Conservation (phyloP, 2,888 invertebrate genomes). For the Aphodius granarius region DNA sequence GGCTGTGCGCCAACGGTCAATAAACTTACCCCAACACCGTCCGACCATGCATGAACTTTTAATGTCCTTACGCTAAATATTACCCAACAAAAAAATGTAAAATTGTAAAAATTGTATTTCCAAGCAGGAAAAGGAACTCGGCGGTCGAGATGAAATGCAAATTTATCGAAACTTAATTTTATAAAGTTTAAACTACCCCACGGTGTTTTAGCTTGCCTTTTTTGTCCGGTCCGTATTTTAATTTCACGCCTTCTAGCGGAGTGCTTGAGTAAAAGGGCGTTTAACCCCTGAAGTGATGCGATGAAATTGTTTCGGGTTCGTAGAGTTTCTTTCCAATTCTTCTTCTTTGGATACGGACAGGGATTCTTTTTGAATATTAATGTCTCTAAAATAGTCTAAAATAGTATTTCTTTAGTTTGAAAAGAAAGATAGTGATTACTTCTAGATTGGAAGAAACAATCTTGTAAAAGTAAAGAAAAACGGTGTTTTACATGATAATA, state of each 20-base stretch:
- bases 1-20: background rate
- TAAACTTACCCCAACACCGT: background rate
- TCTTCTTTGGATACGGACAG: background rate
- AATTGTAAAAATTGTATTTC: background rate
- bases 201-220: background rate
- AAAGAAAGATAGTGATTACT: too few species aligned
- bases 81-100: background rate
- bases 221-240: background rate
- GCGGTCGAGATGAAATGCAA: background rate
- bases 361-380: background rate
- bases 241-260: background rate
- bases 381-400: background rate
- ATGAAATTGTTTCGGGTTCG: background rate
- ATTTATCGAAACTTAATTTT: background rate
- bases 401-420: too few species aligned
- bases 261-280: background rate
- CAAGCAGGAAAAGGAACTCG: background rate
- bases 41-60: background rate
- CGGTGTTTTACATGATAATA: too few species aligned
- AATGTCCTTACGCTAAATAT: background rate
- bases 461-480: too few species aligned
- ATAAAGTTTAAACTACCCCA: background rate
- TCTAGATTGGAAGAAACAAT: too few species aligned
- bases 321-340: background rate
- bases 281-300: background rate